These are phyloP conservation scores for Parazoanthus swiftii DNA, from an alignment of 92 coral and sea anemone genomes.

Conservation along the genomic window DNA sequence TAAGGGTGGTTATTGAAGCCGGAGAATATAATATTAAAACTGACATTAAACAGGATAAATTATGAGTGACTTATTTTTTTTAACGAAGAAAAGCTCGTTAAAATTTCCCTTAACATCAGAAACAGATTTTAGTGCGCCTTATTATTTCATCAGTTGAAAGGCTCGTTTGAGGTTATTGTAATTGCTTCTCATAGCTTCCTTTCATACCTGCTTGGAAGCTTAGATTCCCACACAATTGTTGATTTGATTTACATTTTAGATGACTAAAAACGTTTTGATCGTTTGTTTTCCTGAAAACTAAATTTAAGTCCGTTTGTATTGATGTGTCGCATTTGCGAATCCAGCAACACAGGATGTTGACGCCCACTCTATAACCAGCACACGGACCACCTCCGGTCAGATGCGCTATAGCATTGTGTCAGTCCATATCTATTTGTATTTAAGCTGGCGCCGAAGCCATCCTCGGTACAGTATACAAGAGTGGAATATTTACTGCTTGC, in stretches of 20 bases:
- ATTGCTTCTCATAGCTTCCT: not conserved
- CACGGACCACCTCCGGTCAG: not conserved
- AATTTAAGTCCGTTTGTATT: constrained; percentile 2
- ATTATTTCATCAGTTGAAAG: constrained; percentile 11
- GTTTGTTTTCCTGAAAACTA: not conserved
- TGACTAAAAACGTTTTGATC: constrained; percentile 5
- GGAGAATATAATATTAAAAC: too few relatives aligned
- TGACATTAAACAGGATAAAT: not conserved
- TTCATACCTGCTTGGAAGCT: not conserved
- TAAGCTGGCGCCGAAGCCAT: not conserved
- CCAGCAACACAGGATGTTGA: not conserved
- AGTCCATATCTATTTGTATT: constrained; percentile 2
- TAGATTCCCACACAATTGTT: constrained; percentile 3
- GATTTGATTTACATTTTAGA: constrained; percentile 15
- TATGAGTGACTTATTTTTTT: not conserved
- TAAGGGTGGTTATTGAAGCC: not conserved
- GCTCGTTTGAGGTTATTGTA: not conserved
- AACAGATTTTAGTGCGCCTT: not conserved
- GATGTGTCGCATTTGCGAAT: not conserved
- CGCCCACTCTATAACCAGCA: constrained; percentile 1
- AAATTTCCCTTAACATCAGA: not conserved
- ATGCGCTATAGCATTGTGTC: not conserved
- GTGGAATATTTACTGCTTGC: not conserved
- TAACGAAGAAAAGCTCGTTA: not conserved
- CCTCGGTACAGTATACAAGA: not conserved